These are phyloP conservation scores for Alectoris magna DNA, from an alignment of 2,797 vertebrate species.

Conservation along the genomic window DNA sequence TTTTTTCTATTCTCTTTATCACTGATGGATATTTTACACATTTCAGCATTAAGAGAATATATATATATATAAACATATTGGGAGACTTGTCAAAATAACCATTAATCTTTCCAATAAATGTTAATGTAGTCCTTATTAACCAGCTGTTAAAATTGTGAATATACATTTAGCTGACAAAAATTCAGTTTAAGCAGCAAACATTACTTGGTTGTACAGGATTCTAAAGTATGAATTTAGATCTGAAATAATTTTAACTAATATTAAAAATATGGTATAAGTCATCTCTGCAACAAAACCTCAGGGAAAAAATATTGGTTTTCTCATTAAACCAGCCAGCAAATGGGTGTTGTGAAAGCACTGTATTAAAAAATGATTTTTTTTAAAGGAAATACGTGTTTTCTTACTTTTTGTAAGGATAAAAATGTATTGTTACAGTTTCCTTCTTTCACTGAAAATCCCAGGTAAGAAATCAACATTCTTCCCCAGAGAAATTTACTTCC, in stretches of 20 bases:
- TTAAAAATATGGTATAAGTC: neutral
- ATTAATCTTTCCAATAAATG: conserved; percentile 20
- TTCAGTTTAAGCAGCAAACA: neutral
- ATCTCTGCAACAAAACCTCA: neutral
- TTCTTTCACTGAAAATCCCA: neutral
- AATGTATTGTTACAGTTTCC: neutral
- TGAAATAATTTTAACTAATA: neutral
- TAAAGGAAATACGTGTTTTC: neutral
- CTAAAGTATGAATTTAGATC: neutral
- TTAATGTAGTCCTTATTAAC: neutral
- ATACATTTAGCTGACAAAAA: neutral
- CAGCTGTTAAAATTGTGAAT: neutral
- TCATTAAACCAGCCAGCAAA: neutral
- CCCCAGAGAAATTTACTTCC: neutral
- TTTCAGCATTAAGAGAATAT: neutral
- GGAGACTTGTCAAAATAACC: conserved; percentile 20
- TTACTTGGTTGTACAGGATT: neutral
- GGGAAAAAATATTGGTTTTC: neutral
- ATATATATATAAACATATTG: neutral
- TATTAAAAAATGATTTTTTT: neutral
- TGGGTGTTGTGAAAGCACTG: neutral
- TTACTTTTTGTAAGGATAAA: neutral
- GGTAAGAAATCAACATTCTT: neutral
- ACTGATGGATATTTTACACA: conserved; percentile 1
- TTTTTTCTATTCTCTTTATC: neutral